Evolutionary conservation across 2,113 vertebrate genomes (phyloP).

Genomic region (Seriola rivoliana): DNA sequence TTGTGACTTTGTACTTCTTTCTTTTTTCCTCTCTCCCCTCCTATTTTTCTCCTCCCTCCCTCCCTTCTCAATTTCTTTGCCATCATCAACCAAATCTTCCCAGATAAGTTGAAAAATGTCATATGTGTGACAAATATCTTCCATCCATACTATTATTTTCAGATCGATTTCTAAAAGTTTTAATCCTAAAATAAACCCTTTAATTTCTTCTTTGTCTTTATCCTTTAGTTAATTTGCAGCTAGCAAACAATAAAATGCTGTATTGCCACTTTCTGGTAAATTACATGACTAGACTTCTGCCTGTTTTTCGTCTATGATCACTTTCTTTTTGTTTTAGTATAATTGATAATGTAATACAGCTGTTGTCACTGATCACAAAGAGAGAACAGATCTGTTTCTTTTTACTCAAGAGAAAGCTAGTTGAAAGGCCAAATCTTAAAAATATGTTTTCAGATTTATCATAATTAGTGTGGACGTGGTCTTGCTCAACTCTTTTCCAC

Average conservation of each 20-base stretch:
- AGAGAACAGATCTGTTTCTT: neutral
- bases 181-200: neutral
- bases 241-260: too few relatives aligned
- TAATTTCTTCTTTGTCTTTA: neutral
- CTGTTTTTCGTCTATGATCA: neutral
- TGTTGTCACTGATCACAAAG: slow-evolving; percentile 23
- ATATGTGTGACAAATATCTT: slow-evolving; percentile 1
- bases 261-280: too few relatives aligned
- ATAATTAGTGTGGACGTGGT: neutral
- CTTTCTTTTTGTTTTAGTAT: neutral
- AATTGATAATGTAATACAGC: neutral
- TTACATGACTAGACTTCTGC: too few relatives aligned
- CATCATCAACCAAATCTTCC: neutral
- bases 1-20: slow-evolving; percentile 42
- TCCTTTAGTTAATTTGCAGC: too few relatives aligned
- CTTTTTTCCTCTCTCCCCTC: neutral
- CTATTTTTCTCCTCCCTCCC: neutral
- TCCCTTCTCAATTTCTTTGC: neutral
- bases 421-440: slow-evolving; percentile 22
- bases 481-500: neutral
- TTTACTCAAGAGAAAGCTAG: neutral
- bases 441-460: slow-evolving; percentile 2
- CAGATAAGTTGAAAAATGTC: neutral
- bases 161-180: neutral
- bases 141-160: neutral